Base-by-base conservation (phyloP, 2,797 vertebrate species). In the Phataginus tricuspis region DNA sequence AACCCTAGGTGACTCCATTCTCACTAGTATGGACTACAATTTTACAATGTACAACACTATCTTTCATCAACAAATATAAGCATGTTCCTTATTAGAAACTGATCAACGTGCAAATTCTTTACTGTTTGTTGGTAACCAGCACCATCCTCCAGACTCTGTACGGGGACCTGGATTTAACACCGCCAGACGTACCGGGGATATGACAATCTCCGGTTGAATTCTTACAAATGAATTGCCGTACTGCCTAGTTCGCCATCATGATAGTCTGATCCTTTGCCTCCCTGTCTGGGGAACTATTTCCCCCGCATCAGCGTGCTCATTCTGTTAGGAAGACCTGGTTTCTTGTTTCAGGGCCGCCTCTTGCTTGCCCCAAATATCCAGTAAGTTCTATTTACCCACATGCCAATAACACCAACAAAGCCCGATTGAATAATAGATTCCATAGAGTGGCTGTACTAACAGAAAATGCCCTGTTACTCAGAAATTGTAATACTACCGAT, bases 331-430 rank as follows among this genome's bases (percentile, higher is more conserved):
- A 91, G 27, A 3, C 23, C 61, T 91, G 25, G 1, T 69, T 92
- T 80, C 34, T 83, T 87, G 7, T 88, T 86, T 94, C 42, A 61
- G 4, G 31, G 1, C 10, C 42, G 92, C 45, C 18, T 69, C 61
- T 94, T 82, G 64, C 61, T 49, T 42, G 57, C 31, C 49, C 39
- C 42, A 78, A 18, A 57, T n/a, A 95, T 16, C n/a, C 55, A 82
- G 23, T 84, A 21, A 7, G 71, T 3, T 85, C 39, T 42, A 27
- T 42, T 89, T 91, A 95, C 42, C 29, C 19, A 45, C 34, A 83
- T 71, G 59, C 42, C 93, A 95, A 91, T 79, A 90, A 94, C 71
- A 29, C 37, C 92, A 69, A 88, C 71, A 66, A 66, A 95, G 83
- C 7, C 37, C 61, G 37, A 72, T 34, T 45, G 86, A 86, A 39